Percentiles rank a stretch among this genome's conserved stretches.
phyloP scores from a whole-genome alignment of 2,888 invertebrate species.

The Tubulanus polymorphus region DNA sequence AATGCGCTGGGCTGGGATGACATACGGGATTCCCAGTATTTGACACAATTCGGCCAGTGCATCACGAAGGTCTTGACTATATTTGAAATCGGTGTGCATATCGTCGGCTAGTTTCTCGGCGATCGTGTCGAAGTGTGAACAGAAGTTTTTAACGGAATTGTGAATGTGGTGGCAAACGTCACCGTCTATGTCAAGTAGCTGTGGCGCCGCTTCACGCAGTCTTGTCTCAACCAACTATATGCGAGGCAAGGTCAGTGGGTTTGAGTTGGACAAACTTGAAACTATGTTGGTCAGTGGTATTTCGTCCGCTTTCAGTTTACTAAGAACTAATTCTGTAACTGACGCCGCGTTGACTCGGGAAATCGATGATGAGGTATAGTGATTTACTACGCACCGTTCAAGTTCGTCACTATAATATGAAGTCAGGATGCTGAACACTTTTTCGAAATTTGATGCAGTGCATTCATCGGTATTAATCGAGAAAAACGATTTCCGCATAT shows the following conservation, averaged over 20 bases:
- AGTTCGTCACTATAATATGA: neutral
- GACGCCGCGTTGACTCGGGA: conserved; percentile 2
- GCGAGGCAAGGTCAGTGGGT: conserved; percentile 1
- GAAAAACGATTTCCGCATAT: conserved; percentile 6
- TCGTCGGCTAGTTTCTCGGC: conserved; percentile 11
- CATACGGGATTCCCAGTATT: conserved; percentile 6
- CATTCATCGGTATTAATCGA: conserved; percentile 19
- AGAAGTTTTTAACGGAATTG: conserved; percentile 14
- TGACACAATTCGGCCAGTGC: conserved; percentile 5
- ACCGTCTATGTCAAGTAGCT: conserved; percentile 18
- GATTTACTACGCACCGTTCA: neutral
- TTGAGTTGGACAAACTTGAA: conserved; percentile 5
- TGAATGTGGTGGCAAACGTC: conserved; percentile 21
- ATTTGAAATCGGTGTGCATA: conserved; percentile 15
- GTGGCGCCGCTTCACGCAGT: conserved; percentile 5
- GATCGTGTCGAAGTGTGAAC: conserved; percentile 5
- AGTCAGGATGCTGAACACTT: neutral
- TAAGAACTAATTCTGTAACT: conserved; percentile 2
- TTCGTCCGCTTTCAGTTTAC: neutral
- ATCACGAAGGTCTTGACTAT: conserved; percentile 12
- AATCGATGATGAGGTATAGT: neutral
- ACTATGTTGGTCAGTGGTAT: conserved; percentile 5
- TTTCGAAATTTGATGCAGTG: conserved; percentile 17
- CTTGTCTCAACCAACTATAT: conserved; percentile 1
- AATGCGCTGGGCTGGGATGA: conserved; percentile 9